Evolutionary conservation across 2,113 vertebrate genomes (phyloP).

Genomic region (Rostratula benghalensis): DNA sequence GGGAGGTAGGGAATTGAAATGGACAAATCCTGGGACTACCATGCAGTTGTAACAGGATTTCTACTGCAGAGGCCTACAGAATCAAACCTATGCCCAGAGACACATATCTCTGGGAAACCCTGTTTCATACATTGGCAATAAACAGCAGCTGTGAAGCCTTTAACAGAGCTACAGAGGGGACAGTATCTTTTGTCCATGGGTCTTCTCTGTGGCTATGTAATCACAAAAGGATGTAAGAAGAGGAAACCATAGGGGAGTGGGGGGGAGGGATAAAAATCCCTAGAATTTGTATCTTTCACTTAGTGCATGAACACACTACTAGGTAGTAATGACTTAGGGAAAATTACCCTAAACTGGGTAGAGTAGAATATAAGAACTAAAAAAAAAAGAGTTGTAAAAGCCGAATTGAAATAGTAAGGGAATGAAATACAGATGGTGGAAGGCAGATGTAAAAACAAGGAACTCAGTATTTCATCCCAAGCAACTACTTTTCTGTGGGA

Average conservation of each 20-base stretch:
- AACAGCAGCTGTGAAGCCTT: neutral
- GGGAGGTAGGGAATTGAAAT: accelerated
- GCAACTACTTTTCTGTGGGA: neutral
- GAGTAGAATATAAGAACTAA: neutral
- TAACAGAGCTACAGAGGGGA: neutral
- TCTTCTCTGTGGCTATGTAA: neutral
- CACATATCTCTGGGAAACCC: accelerated
- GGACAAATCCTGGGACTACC: accelerated
- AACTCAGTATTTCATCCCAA: neutral
- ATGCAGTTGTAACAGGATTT: neutral
- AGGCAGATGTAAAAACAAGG: neutral
- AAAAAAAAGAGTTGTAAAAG: neutral
- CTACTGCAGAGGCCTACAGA: accelerated
- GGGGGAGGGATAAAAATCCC: no score
- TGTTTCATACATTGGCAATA: neutral
- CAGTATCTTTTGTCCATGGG: neutral
- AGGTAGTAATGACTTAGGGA: neutral
- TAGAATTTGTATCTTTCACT: neutral
- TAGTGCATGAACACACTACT: accelerated
- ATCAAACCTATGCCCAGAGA: neutral
- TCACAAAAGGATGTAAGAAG: neutral
- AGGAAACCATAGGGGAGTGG: no score
- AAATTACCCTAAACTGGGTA: neutral
- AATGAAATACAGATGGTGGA: neutral
- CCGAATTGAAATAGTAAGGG: neutral